phyloP scores from a whole-genome alignment of 1,140 invertebrate species.

The Drosophila jambulina region DNA sequence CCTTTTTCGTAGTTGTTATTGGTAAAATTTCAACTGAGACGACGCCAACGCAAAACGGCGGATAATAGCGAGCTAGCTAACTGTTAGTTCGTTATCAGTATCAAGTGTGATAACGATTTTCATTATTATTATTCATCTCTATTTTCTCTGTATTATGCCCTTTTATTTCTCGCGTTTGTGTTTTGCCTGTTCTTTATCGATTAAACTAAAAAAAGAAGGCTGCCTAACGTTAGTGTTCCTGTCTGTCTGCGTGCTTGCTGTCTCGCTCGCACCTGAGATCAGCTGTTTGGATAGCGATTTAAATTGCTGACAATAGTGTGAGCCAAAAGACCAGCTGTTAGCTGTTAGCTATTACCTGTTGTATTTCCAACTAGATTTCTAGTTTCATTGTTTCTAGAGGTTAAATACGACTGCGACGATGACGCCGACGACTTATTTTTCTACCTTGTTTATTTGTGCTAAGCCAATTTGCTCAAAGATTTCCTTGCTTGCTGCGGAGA shows the following conservation, averaged over 20 bases:
- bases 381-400: conserved; percentile 17
- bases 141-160: conserved; percentile 6
- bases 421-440: conserved; percentile 12
- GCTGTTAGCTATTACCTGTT: conserved; percentile 9
- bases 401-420: conserved; percentile 5
- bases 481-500: conserved; percentile 24
- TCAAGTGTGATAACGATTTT: conserved; percentile 23
- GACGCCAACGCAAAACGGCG: conserved; percentile 9
- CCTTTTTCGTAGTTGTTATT: conserved; percentile 31
- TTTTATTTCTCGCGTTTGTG: conserved; percentile 12
- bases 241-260: not conserved
- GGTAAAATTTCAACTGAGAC: conserved; percentile 23
- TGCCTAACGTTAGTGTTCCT: conserved; percentile 38
- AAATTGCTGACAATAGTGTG: conserved; percentile 35
- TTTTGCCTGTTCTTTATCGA: conserved; percentile 63
- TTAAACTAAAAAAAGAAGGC: conserved; percentile 44
- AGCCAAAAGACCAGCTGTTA: conserved; percentile 45
- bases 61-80: conserved; percentile 5
- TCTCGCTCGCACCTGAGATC: conserved; percentile 37
- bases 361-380: conserved; percentile 40
- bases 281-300: conserved; percentile 59
- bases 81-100: conserved; percentile 26
- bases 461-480: conserved; percentile 76
- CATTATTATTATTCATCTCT: conserved; percentile 10
- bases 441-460: conserved; percentile 69